These are phyloP conservation scores for Otis tarda DNA, from an alignment of 2,113 vertebrate species.

Conservation along the genomic window DNA sequence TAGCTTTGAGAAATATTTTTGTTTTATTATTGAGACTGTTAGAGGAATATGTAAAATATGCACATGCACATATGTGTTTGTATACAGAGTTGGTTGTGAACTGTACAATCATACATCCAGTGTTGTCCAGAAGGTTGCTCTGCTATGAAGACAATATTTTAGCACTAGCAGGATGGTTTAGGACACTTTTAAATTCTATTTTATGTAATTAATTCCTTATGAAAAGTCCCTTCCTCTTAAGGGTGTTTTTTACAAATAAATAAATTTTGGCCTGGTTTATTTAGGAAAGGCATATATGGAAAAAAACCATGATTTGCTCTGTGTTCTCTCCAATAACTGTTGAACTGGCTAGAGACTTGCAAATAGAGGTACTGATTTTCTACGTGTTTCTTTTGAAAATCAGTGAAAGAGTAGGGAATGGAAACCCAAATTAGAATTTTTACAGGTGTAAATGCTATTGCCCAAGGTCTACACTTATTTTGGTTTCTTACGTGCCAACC, in stretches of 20 bases:
- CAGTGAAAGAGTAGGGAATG: neutral
- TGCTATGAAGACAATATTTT: neutral
- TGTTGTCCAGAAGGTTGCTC: neutral
- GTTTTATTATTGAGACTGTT: neutral
- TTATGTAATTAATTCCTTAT: neutral
- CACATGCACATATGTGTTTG: fast-evolving
- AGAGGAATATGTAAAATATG: neutral
- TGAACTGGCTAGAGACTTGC: neutral
- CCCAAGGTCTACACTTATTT: neutral
- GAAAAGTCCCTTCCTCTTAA: neutral
- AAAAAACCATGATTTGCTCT: fast-evolving
- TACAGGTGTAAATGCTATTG: neutral
- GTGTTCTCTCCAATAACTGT: neutral
- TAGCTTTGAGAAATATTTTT: neutral
- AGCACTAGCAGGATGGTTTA: neutral
- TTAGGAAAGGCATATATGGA: neutral
- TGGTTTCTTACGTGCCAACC: neutral
- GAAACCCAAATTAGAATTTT: neutral
- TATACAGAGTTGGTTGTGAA: neutral
- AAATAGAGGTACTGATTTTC: neutral
- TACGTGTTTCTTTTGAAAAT: neutral
- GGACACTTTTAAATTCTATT: neutral
- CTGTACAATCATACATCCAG: neutral
- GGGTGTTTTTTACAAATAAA: neutral
- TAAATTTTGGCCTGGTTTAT: neutral